These are phyloP conservation scores for Cosmia trapezina DNA, from an alignment of 2,888 invertebrate species.

Conservation along the genomic window DNA sequence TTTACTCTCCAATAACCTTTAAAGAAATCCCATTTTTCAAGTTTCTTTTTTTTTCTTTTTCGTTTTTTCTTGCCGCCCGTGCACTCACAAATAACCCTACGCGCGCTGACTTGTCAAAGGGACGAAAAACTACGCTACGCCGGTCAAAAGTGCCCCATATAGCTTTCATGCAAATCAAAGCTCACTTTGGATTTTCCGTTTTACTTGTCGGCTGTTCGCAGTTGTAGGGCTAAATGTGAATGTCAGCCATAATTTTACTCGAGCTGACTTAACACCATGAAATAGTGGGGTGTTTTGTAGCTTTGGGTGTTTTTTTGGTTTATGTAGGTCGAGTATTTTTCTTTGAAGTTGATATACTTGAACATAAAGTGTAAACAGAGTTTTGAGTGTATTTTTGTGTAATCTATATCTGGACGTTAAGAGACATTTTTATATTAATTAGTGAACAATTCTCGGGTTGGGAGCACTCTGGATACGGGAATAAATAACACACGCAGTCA, in stretches of 20 bases:
- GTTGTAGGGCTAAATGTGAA: constrained; percentile 57
- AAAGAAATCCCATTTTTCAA: constrained; percentile 14
- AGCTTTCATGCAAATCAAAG: constrained; percentile 67
- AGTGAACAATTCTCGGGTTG: too few species aligned
- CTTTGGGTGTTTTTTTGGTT: constrained; percentile 15
- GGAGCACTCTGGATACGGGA: too few species aligned
- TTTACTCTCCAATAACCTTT: constrained; percentile 1
- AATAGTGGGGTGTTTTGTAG: constrained; percentile 33
- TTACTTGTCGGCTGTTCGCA: constrained; percentile 47
- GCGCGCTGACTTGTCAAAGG: constrained; percentile 63
- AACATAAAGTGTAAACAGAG: not conserved
- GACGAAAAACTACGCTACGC: constrained; percentile 57
- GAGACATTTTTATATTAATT: too few species aligned
- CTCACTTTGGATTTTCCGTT: constrained; percentile 58
- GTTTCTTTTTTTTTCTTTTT: not conserved
- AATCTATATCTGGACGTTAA: too few species aligned
- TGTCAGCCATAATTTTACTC: constrained; percentile 43
- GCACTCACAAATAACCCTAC: constrained; percentile 54
- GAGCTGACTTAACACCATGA: constrained; percentile 42
- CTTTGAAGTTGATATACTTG: constrained; percentile 3
- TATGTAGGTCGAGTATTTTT: constrained; percentile 5
- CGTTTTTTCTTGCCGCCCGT: constrained; percentile 14
- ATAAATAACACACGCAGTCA: too few species aligned
- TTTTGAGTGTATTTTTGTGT: too few species aligned
- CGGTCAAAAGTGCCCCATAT: constrained; percentile 66